Base-by-base conservation (phyloP, 2,797 vertebrate genomes). In the Sphenopsis melanotis region DNA sequence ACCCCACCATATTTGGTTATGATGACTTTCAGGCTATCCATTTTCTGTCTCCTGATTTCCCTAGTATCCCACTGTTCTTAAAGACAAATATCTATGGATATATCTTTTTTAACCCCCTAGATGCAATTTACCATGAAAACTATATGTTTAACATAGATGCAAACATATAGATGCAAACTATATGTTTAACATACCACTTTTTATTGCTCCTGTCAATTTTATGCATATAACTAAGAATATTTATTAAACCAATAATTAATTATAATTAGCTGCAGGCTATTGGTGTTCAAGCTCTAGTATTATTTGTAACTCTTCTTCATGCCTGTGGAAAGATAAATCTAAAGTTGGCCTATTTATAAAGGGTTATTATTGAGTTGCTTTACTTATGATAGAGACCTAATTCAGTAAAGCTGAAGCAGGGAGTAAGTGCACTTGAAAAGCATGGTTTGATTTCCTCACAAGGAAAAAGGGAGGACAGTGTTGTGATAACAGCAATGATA, bases 281-380 rank as follows among this genome's bases (percentile, higher is more conserved):
- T 50, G 6, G 11, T 87, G 24, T n/a, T 83, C 26, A 55, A 34
- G 36, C 50, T 36, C n/a, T 41, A 50, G 26, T 36, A 50, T 22
- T 30, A 23, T 76, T 71, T 86, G 18, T 27, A 59, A 13, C 26
- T 61, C 11, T 16, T 63, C 34, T 59, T 86, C 61, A 32, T 34
- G 27, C 14, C 37, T 52, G 22, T 59, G 29, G 78, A 96, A 94
- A 94, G 92, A 80, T 50, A 95, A 95, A 68, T 81, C 78, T 95
- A 81, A 97, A 90, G 14, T 41, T 95, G 85, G 80, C 71, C 70
- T 96, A 77, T 95, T 96, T 96, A 85, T 92, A 76, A 90, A 89
- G 94, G 30, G 29, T 79, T 93, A 59, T 90, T 85, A 95, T 84
- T 94, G 83, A 96, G 81, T 50, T 86, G 37, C 50, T 95, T 65